Percentiles rank a stretch among this genome's conserved stretches.
phyloP scores from a whole-genome alignment of 1,140 invertebrate genomes.

The Drosophila triauraria region DNA sequence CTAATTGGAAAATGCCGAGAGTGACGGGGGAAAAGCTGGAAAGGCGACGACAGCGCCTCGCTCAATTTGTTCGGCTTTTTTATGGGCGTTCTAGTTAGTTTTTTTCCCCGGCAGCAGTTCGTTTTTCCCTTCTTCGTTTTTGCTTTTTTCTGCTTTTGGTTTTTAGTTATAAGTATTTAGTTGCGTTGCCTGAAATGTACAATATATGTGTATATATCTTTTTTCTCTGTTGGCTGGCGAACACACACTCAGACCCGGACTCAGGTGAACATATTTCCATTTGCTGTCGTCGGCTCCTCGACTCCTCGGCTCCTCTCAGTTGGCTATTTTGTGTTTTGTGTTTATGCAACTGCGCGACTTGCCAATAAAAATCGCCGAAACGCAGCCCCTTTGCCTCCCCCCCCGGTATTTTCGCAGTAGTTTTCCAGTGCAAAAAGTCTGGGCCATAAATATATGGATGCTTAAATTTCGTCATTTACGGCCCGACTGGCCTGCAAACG shows the following conservation, averaged over 20 bases:
- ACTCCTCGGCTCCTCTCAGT: neutral
- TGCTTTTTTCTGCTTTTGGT: constrained; percentile 21
- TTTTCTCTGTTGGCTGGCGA: constrained; percentile 2
- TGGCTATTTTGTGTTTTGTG: constrained; percentile 29
- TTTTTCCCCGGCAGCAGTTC: neutral
- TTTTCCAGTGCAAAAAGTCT: constrained; percentile 83
- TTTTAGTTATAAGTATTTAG: constrained; percentile 36
- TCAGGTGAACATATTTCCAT: constrained; percentile 60
- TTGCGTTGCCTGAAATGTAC: constrained; percentile 26
- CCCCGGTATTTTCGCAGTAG: constrained; percentile 17
- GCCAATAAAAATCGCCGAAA: constrained; percentile 70
- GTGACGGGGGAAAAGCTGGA: constrained; percentile 18
- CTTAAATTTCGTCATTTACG: constrained; percentile 83
- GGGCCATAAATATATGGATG: constrained; percentile 81
- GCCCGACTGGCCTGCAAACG: constrained; percentile 67
- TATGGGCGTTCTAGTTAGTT: constrained; percentile 70
- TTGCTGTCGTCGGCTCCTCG: constrained; percentile 35
- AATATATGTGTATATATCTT: constrained; percentile 19
- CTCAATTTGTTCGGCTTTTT: constrained; percentile 71
- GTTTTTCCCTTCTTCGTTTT: constrained; percentile 9
- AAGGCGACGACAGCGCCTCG: constrained; percentile 36
- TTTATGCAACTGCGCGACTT: constrained; percentile 80
- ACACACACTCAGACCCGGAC: neutral
- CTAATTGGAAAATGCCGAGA: constrained; percentile 62
- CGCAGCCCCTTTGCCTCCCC: constrained; percentile 17